phyloP scores from a whole-genome alignment of 2,797 vertebrate genomes.

The Sardinella longiceps region DNA sequence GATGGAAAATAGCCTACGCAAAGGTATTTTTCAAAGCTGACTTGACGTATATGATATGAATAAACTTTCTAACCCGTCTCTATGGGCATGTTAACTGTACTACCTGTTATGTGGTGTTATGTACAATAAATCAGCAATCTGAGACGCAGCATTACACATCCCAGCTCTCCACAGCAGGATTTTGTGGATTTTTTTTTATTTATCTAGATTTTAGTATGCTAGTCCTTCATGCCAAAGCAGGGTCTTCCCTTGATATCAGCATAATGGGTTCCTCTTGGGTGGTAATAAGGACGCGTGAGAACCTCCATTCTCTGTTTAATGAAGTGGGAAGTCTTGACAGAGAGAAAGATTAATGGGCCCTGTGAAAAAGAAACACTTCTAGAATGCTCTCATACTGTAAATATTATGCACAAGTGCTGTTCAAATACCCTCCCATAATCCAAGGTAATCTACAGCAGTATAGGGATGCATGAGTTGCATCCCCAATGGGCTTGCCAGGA shows the following conservation, averaged over 20 bases:
- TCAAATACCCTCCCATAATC: background rate
- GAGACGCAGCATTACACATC: background rate
- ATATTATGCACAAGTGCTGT: background rate
- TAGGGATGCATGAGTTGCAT: background rate
- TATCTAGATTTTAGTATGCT: background rate
- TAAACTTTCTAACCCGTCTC: too few species aligned
- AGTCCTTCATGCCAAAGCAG: constrained; percentile 24
- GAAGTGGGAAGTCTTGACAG: constrained; percentile 33
- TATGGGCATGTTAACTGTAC: too few species aligned
- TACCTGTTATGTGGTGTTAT: too few species aligned
- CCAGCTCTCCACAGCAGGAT: background rate
- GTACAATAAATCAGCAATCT: background rate
- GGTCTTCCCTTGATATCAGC: constrained; percentile 1
- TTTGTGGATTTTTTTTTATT: constrained; percentile 21
- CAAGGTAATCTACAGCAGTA: background rate
- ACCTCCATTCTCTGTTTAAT: constrained; percentile 39
- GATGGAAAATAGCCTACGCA: too few species aligned
- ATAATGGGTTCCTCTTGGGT: constrained; percentile 23
- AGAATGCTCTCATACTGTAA: background rate
- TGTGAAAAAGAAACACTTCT: background rate
- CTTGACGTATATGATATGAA: too few species aligned
- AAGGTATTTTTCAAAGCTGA: too few species aligned
- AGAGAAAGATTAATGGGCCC: constrained; percentile 26
- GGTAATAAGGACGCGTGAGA: constrained; percentile 31
- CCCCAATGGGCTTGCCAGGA: background rate